These are phyloP conservation scores for Falco rusticolus DNA, from an alignment of 2,797 vertebrate genomes.

Conservation along the genomic window DNA sequence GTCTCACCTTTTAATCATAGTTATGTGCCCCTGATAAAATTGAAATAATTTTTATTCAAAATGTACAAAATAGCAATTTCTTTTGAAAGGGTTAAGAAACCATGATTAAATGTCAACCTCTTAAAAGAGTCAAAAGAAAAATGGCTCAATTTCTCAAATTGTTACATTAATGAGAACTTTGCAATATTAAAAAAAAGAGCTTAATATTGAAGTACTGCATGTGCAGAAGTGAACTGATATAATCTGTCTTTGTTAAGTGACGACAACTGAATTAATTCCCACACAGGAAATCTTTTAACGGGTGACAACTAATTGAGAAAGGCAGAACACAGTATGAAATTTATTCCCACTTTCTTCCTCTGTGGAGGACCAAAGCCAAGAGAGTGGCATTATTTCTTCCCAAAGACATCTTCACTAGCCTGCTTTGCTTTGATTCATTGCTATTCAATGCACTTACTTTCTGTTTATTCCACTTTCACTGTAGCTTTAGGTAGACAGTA, in stretches of 20 bases:
- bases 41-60: background rate
- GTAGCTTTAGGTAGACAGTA: constrained; percentile 39
- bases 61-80: background rate
- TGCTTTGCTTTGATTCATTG: constrained; percentile 61
- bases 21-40: background rate
- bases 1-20: background rate
- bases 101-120: background rate
- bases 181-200: background rate
- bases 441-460: constrained; percentile 37
- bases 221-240: background rate
- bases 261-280: constrained; percentile 17
- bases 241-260: constrained; percentile 47
- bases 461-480: constrained; percentile 24
- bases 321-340: constrained; percentile 27
- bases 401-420: constrained; percentile 22
- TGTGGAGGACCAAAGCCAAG: constrained; percentile 26
- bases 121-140: background rate
- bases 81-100: background rate
- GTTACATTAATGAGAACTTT: constrained; percentile 11
- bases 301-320: constrained; percentile 50
- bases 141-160: background rate
- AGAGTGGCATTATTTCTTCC: constrained; percentile 36
- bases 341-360: constrained; percentile 32
- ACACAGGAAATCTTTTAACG: constrained; percentile 56
- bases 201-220: constrained; percentile 12